These are phyloP conservation scores for Cathartes aura DNA, from an alignment of 2,113 vertebrate species.

Conservation along the genomic window DNA sequence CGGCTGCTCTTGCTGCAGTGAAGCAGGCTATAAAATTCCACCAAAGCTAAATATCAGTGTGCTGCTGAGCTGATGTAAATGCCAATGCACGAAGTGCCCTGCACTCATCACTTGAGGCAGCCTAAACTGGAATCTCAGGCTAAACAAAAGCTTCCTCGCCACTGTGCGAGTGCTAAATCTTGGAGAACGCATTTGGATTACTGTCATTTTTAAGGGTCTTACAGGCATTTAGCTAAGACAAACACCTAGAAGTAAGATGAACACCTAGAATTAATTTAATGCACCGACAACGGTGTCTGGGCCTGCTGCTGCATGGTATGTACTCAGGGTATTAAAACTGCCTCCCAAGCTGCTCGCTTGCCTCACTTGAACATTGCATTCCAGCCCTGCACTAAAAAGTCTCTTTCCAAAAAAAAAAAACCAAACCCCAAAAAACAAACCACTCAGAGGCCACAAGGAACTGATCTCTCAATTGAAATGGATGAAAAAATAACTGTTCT, in stretches of 20 bases:
- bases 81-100: not conserved
- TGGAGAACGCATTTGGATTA: not conserved
- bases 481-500: not conserved
- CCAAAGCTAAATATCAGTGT: not conserved
- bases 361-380: not conserved
- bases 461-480: not conserved
- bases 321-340: not conserved
- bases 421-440: not conserved
- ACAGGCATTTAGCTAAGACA: not conserved
- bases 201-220: not conserved
- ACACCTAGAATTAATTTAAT: not conserved
- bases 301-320: not conserved
- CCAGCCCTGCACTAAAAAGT: not conserved
- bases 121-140: not conserved
- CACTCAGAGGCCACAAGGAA: not conserved
- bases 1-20: not conserved
- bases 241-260: not conserved
- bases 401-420: no score
- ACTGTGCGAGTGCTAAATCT: not conserved
- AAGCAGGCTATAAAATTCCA: not conserved
- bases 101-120: not conserved
- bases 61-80: not conserved
- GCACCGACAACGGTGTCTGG: not conserved
- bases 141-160: not conserved
- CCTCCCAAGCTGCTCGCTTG: not conserved